Conservation (phyloP, 2,113 vertebrate genomes). For the Anser brachyrhynchus region DNA sequence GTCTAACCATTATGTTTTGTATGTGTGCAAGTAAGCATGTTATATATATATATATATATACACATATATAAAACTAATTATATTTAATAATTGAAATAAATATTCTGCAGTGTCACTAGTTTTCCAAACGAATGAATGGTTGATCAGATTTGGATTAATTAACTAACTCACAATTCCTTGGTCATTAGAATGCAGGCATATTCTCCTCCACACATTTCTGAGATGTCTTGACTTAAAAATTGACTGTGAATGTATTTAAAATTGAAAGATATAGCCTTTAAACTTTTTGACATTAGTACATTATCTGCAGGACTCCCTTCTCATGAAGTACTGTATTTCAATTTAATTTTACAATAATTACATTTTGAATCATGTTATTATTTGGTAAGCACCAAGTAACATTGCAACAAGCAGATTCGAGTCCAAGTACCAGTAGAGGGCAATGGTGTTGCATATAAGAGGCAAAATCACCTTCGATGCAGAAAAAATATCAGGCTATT, state of each 20-base stretch:
- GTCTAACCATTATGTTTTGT: background rate
- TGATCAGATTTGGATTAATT: background rate
- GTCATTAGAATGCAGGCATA: background rate
- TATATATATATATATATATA: background rate
- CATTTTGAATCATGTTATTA: background rate
- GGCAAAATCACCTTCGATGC: background rate
- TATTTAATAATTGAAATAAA: background rate
- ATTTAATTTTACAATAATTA: background rate
- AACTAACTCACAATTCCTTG: background rate
- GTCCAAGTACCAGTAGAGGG: slow-evolving; percentile 61
- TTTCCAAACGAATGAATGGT: background rate
- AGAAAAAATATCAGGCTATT: background rate
- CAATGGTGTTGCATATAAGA: slow-evolving; percentile 28
- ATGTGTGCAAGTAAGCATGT: background rate
- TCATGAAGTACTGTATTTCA: background rate
- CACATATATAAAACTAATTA: background rate
- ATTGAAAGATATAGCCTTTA: background rate
- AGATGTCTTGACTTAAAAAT: background rate
- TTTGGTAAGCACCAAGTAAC: background rate
- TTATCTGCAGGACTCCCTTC: background rate
- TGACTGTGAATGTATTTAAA: background rate
- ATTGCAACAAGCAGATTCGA: background rate
- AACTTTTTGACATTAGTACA: background rate
- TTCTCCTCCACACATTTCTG: background rate
- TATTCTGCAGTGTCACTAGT: background rate